Percentiles rank a stretch among this genome's conserved stretches.
These are phyloP conservation scores for Sinohyriopsis cumingii DNA, from an alignment of 2,888 invertebrate genomes.

Conservation along the genomic window DNA sequence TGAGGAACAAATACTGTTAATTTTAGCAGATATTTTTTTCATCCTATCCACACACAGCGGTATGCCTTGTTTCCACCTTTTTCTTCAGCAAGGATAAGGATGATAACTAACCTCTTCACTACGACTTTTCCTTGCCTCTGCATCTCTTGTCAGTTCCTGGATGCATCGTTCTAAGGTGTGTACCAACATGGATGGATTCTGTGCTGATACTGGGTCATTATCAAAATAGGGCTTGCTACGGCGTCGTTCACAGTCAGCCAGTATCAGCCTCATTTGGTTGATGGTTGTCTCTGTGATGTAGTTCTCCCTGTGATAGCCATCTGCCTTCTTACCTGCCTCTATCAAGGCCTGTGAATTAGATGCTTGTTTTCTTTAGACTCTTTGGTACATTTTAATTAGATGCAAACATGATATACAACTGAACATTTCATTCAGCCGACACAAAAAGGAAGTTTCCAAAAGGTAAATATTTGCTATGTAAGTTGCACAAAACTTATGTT, in stretches of 20 bases:
- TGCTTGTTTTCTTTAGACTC: too few species aligned
- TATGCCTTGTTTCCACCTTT: too few species aligned
- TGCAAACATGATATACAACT: too few species aligned
- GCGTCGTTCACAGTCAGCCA: constrained; percentile 55
- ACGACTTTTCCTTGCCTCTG: constrained; percentile 42
- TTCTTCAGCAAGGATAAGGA: too few species aligned
- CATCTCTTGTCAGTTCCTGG: constrained; percentile 55
- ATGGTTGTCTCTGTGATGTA: constrained; percentile 55
- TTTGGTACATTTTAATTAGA: too few species aligned
- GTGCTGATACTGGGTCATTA: constrained; percentile 53
- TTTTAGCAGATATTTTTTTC: too few species aligned
- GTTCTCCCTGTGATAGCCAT: constrained; percentile 45
- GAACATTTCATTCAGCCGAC: too few species aligned
- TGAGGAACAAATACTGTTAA: too few species aligned
- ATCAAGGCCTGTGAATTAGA: constrained; percentile 42
- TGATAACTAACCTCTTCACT: constrained; percentile 47
- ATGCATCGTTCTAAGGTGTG: constrained; percentile 63
- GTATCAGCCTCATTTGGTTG: constrained; percentile 54
- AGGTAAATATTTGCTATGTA: too few species aligned
- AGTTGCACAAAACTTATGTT: too few species aligned
- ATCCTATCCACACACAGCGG: too few species aligned
- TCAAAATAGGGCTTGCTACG: constrained; percentile 61
- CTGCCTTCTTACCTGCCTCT: constrained; percentile 50
- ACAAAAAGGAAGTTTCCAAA: too few species aligned
- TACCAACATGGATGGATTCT: constrained; percentile 58